Percentiles rank a stretch among this genome's conserved stretches.
These are phyloP conservation scores for Cephus pygmeus DNA, from an alignment of 2,888 invertebrate genomes.

Conservation along the genomic window DNA sequence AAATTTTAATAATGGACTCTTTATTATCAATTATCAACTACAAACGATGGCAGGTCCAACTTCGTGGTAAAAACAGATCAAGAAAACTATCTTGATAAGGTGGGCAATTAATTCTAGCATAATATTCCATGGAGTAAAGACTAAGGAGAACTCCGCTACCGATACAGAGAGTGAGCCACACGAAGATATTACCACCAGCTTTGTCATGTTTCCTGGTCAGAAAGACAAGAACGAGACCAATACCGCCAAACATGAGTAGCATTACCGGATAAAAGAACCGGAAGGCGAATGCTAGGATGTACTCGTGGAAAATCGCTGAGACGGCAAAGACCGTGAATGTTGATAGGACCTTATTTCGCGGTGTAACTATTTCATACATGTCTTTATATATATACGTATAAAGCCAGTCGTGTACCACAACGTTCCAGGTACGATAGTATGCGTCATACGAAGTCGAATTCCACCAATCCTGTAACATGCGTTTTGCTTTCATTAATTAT, in stretches of 20 bases:
- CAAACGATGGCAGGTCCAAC: slow-evolving; percentile 59
- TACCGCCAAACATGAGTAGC: slow-evolving; percentile 79
- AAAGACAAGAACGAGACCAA: slow-evolving; percentile 72
- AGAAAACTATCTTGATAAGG: slow-evolving; percentile 60
- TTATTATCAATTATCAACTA: not conserved
- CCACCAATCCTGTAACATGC: slow-evolving; percentile 89
- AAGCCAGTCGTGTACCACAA: slow-evolving; percentile 94
- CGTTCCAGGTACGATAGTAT: slow-evolving; percentile 96
- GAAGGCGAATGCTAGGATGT: slow-evolving; percentile 81
- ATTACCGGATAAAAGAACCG: slow-evolving; percentile 91
- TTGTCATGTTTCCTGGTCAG: slow-evolving; percentile 67
- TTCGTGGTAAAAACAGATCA: slow-evolving; percentile 69
- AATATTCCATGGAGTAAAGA: slow-evolving; percentile 88
- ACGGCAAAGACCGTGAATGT: slow-evolving; percentile 78
- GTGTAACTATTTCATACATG: slow-evolving; percentile 64
- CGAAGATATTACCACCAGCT: slow-evolving; percentile 79
- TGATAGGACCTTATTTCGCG: slow-evolving; percentile 68
- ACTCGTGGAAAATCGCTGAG: slow-evolving; percentile 90
- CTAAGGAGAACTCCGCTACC: slow-evolving; percentile 83
- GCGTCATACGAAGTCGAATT: slow-evolving; percentile 83
- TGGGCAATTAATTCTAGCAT: slow-evolving; percentile 81
- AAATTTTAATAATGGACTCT: slow-evolving; percentile 16
- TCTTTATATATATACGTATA: slow-evolving; percentile 88
- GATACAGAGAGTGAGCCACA: slow-evolving; percentile 83
- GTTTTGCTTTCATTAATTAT: not conserved